Conservation (phyloP, 2,113 vertebrate species). For the Gallinago jamesoni region DNA sequence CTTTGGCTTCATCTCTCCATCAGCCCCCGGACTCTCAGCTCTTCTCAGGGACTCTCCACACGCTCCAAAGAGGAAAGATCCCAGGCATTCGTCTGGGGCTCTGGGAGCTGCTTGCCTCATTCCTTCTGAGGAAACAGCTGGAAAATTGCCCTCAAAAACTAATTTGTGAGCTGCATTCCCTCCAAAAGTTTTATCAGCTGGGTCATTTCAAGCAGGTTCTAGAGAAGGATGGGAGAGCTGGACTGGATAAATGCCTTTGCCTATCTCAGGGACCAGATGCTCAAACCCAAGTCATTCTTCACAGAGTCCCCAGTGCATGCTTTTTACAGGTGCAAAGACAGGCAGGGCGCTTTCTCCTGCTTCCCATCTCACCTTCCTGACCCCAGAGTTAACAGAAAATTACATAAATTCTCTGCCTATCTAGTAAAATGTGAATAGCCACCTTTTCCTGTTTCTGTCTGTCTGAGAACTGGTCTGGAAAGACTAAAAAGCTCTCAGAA, state of each 20-base stretch:
- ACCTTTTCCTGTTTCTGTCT: neutral
- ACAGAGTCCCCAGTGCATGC: neutral
- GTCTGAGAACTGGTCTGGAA: neutral
- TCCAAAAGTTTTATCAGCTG: conserved; percentile 45
- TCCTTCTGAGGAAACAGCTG: conserved; percentile 49
- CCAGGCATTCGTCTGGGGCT: conserved; percentile 40
- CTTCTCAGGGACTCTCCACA: conserved; percentile 34
- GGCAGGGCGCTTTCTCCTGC: neutral
- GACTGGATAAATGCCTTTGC: neutral
- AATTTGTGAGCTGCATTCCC: neutral
- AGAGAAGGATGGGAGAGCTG: neutral
- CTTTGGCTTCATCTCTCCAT: conserved; percentile 33
- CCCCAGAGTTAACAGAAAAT: neutral
- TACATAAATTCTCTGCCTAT: neutral
- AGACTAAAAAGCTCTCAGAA: neutral
- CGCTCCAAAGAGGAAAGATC: conserved; percentile 8
- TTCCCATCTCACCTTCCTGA: neutral
- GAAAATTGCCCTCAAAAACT: conserved; percentile 48
- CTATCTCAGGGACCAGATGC: neutral
- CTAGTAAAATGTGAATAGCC: neutral
- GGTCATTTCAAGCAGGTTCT: conserved; percentile 27
- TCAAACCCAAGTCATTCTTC: neutral
- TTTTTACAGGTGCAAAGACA: neutral
- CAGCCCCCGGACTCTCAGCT: neutral
- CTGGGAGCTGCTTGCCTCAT: conserved; percentile 22